Evolutionary conservation across 2,797 vertebrate species (phyloP).

Genomic region (Phoeniculus purpureus): DNA sequence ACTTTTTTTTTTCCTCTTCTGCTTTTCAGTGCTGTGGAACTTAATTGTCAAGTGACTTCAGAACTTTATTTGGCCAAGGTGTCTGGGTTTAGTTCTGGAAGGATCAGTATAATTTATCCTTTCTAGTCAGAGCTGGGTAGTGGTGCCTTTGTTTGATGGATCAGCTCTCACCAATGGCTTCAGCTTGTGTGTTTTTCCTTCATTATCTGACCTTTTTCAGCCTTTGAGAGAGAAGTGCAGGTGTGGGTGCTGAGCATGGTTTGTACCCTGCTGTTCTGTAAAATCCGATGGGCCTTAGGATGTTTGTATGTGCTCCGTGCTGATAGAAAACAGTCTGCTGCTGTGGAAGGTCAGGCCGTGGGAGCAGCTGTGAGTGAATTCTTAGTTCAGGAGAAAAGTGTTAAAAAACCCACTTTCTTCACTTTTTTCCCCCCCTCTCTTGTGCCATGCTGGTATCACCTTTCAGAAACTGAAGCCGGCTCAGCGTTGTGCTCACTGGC

Average conservation of each 20-base stretch:
- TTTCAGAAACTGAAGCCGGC: conserved; percentile 12
- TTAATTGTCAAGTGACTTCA: not conserved
- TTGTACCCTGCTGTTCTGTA: not conserved
- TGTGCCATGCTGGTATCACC: not conserved
- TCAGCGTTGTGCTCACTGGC: not conserved
- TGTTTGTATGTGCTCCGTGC: not conserved
- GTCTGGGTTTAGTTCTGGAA: not conserved
- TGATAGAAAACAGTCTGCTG: not conserved
- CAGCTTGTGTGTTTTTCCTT: not conserved
- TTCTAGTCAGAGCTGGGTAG: not conserved
- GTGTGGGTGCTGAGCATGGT: not conserved
- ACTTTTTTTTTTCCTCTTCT: fast-evolving
- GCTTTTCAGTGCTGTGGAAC: not conserved
- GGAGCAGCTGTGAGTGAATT: not conserved
- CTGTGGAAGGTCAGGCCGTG: not conserved
- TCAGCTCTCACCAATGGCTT: not conserved
- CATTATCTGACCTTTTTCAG: not conserved
- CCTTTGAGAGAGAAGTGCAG: not conserved
- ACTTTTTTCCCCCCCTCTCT: not conserved
- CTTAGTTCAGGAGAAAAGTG: not conserved
- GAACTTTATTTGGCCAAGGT: not conserved
- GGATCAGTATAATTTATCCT: not conserved
- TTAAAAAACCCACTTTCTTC: too few species aligned
- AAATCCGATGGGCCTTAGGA: not conserved
- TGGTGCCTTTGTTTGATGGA: not conserved